Evolutionary conservation across 2,797 vertebrate species (phyloP).

Genomic region (Eulemur albifrons): DNA sequence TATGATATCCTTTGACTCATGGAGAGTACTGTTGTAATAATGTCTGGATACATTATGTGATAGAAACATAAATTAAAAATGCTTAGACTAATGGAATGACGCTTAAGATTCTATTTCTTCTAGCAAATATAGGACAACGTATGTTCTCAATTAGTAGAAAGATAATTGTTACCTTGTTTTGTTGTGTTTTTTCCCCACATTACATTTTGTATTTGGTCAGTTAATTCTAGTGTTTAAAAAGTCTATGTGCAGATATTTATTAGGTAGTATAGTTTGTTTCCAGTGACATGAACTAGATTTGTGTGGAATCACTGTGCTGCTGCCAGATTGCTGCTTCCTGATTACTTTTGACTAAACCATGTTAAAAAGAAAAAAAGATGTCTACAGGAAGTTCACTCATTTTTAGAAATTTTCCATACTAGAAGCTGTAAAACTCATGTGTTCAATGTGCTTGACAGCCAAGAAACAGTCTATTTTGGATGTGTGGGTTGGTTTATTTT

Average conservation of each 20-base stretch:
- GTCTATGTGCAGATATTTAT: background rate
- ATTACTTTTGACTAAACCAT: conserved; percentile 28
- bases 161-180: background rate
- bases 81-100: background rate
- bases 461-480: conserved; percentile 49
- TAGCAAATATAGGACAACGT: background rate
- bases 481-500: conserved; percentile 37
- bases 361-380: background rate
- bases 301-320: background rate
- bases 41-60: background rate
- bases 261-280: conserved; percentile 4
- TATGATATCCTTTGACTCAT: background rate
- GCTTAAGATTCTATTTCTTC: background rate
- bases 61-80: conserved; percentile 30
- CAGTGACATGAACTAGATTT: background rate
- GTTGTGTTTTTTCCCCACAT: background rate
- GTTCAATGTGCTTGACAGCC: conserved; percentile 23
- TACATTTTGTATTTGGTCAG: background rate
- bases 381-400: background rate
- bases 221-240: conserved; percentile 46
- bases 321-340: conserved; percentile 16
- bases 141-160: conserved; percentile 46
- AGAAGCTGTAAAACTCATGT: conserved; percentile 18
- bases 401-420: conserved; percentile 48
- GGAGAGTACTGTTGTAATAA: background rate